Evolutionary conservation across 2,888 invertebrate genomes (phyloP).

Genomic region (Tenthredo livida): DNA sequence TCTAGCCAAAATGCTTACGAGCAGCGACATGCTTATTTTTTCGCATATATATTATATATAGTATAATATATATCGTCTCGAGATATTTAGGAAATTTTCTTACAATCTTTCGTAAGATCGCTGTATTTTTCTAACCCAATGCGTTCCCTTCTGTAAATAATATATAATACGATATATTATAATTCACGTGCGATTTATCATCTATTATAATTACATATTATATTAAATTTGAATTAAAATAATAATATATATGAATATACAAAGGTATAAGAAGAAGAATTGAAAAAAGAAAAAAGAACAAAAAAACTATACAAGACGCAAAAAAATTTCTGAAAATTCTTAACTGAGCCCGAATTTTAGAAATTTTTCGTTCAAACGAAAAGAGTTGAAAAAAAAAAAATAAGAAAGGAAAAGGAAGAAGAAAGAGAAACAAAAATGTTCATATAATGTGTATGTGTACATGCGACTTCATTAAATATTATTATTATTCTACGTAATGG

Average conservation of each 20-base stretch:
- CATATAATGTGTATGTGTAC: conserved; percentile 4
- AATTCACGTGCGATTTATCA: conserved; percentile 25
- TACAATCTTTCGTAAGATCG: conserved; percentile 72
- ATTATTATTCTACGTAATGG: conserved; percentile 69
- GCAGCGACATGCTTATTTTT: conserved; percentile 30
- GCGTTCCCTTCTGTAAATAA: conserved; percentile 73
- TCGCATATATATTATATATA: conserved; percentile 24
- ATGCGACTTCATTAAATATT: conserved; percentile 68
- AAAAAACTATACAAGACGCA: conserved; percentile 19
- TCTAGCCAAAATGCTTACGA: conserved; percentile 58
- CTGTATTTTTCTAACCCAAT: conserved; percentile 77
- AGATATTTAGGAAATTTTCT: conserved; percentile 67
- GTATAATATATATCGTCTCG: conserved; percentile 43
- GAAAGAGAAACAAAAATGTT: conserved; percentile 48
- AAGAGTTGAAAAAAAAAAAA: neutral
- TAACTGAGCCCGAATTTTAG: conserved; percentile 63
- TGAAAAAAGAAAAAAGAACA: neutral
- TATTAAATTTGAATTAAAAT: conserved; percentile 44
- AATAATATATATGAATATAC: conserved; percentile 34
- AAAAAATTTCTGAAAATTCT: conserved; percentile 63
- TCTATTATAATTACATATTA: conserved; percentile 15
- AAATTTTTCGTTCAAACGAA: conserved; percentile 59
- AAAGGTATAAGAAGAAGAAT: neutral
- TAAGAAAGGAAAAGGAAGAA: conserved; percentile 22
- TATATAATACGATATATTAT: conserved; percentile 28